A percentile compares a stretch with the other conserved stretches of the same genome.
Evolutionary conservation across 2,888 invertebrate species (phyloP).

Genomic region (Noctuana brunneofusca): DNA sequence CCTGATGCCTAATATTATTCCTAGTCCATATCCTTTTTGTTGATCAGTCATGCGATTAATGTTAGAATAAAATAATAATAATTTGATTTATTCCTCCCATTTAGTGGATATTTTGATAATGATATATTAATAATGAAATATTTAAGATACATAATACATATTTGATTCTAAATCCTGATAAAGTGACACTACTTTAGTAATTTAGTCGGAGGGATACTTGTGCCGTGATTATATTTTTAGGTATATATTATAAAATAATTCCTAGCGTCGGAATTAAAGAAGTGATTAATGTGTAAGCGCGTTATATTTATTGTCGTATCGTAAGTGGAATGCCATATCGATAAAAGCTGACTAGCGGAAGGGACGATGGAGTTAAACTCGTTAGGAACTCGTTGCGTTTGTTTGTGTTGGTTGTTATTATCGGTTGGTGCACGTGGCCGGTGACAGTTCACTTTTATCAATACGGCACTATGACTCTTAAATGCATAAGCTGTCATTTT

Average conservation of each 20-base stretch:
- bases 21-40: conserved; percentile 84
- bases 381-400: conserved; percentile 72
- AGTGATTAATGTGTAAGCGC: conserved; percentile 83
- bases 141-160: conserved; percentile 84
- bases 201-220: conserved; percentile 84
- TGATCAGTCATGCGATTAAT: conserved; percentile 83
- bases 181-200: conserved; percentile 83
- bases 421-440: conserved; percentile 49
- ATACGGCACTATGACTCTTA: conserved; percentile 79
- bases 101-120: conserved; percentile 84
- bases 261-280: conserved; percentile 83
- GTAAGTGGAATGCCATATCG: conserved; percentile 83
- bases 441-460: conserved; percentile 79
- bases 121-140: conserved; percentile 84
- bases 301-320: conserved; percentile 83
- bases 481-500: conserved; percentile 78
- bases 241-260: conserved; percentile 83
- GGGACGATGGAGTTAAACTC: conserved; percentile 76
- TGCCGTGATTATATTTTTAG: conserved; percentile 84
- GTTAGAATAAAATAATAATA: conserved; percentile 81
- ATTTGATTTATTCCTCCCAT: conserved; percentile 84
- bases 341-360: conserved; percentile 79
- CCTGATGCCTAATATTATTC: conserved; percentile 81
- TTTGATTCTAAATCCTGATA: conserved; percentile 84
- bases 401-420: conserved; percentile 70